Percentiles rank a stretch among this genome's conserved stretches.
Conservation (phyloP, 1,140 invertebrate species). For the Pseudachorutes palmiensis region DNA sequence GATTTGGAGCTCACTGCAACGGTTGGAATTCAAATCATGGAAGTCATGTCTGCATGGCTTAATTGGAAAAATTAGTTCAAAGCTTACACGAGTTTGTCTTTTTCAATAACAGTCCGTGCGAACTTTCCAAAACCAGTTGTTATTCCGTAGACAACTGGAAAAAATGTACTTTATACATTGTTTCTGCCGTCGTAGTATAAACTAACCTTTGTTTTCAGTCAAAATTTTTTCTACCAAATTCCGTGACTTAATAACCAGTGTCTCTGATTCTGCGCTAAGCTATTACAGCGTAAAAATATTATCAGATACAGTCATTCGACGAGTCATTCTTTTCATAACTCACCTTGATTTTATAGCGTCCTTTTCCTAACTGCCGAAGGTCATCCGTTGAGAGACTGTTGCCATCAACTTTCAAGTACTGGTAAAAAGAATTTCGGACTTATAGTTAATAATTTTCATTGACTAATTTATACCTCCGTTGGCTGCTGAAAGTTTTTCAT, state of each 20-base stretch:
- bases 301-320: background rate
- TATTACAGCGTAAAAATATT: background rate
- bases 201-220: constrained; percentile 52
- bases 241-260: constrained; percentile 49
- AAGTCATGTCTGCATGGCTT: background rate
- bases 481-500: constrained; percentile 37
- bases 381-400: constrained; percentile 53
- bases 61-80: background rate
- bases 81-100: constrained; percentile 54
- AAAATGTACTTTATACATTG: constrained; percentile 21
- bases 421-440: background rate
- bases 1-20: constrained; percentile 55
- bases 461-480: too few species aligned
- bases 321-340: constrained; percentile 13
- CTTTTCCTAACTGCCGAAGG: constrained; percentile 51
- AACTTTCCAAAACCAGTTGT: constrained; percentile 73
- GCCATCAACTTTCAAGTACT: constrained; percentile 53
- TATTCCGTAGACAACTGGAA: constrained; percentile 61
- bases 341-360: constrained; percentile 54
- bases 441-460: too few species aligned
- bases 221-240: constrained; percentile 55
- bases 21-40: background rate
- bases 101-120: constrained; percentile 53
- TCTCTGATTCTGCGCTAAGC: constrained; percentile 44
- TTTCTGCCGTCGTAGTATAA: background rate